These are phyloP conservation scores for Dromas ardeola DNA, from an alignment of 2,113 vertebrate species.

Conservation along the genomic window DNA sequence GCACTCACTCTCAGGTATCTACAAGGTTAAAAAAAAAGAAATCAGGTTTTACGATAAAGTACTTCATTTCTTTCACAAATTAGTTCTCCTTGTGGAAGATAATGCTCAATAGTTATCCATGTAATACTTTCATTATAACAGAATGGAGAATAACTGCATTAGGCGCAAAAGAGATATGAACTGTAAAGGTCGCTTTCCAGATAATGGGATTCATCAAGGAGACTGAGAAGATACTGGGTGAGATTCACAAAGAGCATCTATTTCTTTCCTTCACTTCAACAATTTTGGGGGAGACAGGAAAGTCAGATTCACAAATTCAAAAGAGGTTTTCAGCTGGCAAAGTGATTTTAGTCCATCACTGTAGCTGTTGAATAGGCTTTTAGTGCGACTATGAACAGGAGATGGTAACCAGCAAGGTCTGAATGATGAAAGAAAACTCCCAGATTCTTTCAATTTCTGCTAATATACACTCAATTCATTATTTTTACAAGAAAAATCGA, in stretches of 20 bases:
- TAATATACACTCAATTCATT: conserved; percentile 31
- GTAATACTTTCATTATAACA: conserved; percentile 76
- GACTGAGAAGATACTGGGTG: conserved; percentile 18
- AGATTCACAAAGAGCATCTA: conserved; percentile 59
- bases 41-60: conserved; percentile 47
- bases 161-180: conserved; percentile 64
- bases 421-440: conserved; percentile 50
- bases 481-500: neutral
- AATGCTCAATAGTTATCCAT: conserved; percentile 66
- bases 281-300: conserved; percentile 45
- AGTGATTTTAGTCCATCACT: conserved; percentile 31
- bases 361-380: conserved; percentile 29
- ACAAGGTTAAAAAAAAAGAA: conserved; percentile 40
- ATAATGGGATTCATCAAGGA: conserved; percentile 75
- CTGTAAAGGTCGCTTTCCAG: conserved; percentile 72
- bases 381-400: neutral
- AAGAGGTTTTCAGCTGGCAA: conserved; percentile 22
- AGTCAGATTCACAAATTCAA: conserved; percentile 50
- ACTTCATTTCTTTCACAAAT: conserved; percentile 71
- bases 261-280: conserved; percentile 22
- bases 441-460: conserved; percentile 33
- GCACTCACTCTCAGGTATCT: neutral
- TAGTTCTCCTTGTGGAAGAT: conserved; percentile 69
- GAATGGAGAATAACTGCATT: conserved; percentile 72
- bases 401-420: conserved; percentile 28